Conservation (phyloP, 2,113 vertebrate species). For the Gallinago media region DNA sequence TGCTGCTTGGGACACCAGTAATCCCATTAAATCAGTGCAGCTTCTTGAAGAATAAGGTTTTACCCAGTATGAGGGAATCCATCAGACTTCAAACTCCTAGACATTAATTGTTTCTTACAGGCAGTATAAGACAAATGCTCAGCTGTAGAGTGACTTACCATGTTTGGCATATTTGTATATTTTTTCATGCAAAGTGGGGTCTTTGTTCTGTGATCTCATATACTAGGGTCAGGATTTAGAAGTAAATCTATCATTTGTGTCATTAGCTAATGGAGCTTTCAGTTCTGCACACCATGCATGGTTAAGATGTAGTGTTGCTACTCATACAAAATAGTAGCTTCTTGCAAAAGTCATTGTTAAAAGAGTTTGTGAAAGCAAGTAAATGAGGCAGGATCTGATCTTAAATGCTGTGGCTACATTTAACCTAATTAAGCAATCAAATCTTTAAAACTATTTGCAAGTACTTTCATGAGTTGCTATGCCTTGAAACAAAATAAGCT, state of each 20-base stretch:
- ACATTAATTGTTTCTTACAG: background rate
- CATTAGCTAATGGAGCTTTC: background rate
- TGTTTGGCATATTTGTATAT: background rate
- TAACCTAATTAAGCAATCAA: background rate
- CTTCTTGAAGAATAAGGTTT: background rate
- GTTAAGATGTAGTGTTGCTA: background rate
- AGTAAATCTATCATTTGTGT: background rate
- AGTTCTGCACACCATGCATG: background rate
- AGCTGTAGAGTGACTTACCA: background rate
- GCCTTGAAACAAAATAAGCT: slow-evolving; percentile 15
- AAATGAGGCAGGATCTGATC: background rate
- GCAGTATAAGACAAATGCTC: background rate
- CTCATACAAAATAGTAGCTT: background rate
- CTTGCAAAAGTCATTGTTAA: background rate
- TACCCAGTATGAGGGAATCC: background rate
- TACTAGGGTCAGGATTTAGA: background rate
- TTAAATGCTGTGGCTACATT: background rate
- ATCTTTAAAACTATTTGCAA: background rate
- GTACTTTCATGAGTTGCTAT: background rate
- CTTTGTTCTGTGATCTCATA: background rate
- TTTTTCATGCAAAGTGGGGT: background rate
- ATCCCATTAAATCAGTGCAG: background rate
- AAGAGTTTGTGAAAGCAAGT: background rate
- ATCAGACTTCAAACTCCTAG: background rate
- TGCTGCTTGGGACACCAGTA: background rate